Percentiles rank a stretch among this genome's conserved stretches.
Conservation (phyloP, 2,113 vertebrate genomes). For the Falcunculus frontatus region DNA sequence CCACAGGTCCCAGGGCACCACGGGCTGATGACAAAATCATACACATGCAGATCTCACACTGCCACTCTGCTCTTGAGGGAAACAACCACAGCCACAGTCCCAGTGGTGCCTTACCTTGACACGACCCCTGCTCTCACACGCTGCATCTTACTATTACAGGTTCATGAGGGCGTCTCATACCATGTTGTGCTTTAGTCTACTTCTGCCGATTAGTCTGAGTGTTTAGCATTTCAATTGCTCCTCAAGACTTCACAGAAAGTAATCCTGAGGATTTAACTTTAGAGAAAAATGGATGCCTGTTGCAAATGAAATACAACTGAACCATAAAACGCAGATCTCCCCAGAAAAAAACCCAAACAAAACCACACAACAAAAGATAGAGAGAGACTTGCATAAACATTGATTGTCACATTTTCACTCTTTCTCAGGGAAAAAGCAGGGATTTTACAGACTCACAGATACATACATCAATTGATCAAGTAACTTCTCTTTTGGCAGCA, state of each 20-base stretch:
- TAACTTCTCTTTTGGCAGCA: background rate
- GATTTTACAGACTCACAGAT: background rate
- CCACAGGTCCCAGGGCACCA: background rate
- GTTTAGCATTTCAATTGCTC: background rate
- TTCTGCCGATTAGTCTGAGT: background rate
- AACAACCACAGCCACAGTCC: background rate
- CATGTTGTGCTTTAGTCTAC: background rate
- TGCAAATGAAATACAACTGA: background rate
- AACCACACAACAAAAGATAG: background rate
- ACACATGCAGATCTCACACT: background rate
- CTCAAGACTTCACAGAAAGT: background rate
- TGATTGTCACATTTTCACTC: background rate
- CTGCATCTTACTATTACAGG: background rate
- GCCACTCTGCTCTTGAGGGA: background rate
- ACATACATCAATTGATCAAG: background rate
- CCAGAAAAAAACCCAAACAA: background rate
- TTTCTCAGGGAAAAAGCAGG: background rate
- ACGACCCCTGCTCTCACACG: background rate
- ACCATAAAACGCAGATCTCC: accelerated
- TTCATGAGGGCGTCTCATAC: background rate
- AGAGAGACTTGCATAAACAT: accelerated
- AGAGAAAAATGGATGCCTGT: background rate
- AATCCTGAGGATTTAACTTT: background rate
- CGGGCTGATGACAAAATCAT: accelerated
- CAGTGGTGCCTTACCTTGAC: background rate